Percentiles rank a stretch among this genome's conserved stretches.
Evolutionary conservation across 64 coral and sea anemone species (phyloP).

Genomic region (Stichodactyla mertensii): DNA sequence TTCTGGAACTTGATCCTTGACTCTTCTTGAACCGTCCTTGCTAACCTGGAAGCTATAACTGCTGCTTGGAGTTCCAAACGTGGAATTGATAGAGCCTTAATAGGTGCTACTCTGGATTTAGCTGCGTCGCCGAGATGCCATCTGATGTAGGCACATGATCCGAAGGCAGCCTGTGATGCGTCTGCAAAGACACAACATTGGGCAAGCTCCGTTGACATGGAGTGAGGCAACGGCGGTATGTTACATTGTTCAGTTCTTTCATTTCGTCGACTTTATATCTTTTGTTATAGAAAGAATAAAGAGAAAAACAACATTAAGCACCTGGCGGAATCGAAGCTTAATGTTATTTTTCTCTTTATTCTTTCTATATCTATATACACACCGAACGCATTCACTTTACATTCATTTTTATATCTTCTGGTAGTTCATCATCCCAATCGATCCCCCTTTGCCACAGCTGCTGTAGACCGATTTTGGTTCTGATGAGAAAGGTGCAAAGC

Average conservation of each 20-base stretch:
- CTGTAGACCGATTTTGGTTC: conserved; percentile 40
- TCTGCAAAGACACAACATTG: conserved; percentile 32
- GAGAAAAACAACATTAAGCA: too few species aligned
- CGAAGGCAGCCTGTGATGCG: conserved; percentile 43
- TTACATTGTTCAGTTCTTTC: conserved; percentile 25
- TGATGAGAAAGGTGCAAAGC: conserved; percentile 24
- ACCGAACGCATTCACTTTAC: too few species aligned
- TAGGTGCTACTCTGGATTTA: conserved; percentile 45
- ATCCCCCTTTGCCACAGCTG: conserved; percentile 27
- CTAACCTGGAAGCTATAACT: conserved; percentile 8
- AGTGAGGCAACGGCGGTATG: conserved; percentile 11
- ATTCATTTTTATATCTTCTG: too few species aligned
- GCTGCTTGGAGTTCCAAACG: conserved; percentile 40
- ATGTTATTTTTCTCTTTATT: too few species aligned
- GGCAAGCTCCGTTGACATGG: not conserved
- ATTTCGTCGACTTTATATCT: conserved; percentile 9
- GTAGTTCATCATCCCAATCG: conserved; percentile 24
- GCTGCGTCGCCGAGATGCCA: conserved; percentile 5
- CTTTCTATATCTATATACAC: too few species aligned
- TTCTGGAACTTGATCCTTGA: conserved; percentile 23
- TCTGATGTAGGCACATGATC: conserved; percentile 26
- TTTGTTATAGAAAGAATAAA: too few species aligned
- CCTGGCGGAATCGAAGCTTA: too few species aligned
- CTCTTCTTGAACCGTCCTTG: conserved; percentile 31
- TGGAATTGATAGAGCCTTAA: conserved; percentile 39